These are phyloP conservation scores for Isaurus tuberculatus DNA, from an alignment of 92 coral and sea anemone species.

Conservation along the genomic window DNA sequence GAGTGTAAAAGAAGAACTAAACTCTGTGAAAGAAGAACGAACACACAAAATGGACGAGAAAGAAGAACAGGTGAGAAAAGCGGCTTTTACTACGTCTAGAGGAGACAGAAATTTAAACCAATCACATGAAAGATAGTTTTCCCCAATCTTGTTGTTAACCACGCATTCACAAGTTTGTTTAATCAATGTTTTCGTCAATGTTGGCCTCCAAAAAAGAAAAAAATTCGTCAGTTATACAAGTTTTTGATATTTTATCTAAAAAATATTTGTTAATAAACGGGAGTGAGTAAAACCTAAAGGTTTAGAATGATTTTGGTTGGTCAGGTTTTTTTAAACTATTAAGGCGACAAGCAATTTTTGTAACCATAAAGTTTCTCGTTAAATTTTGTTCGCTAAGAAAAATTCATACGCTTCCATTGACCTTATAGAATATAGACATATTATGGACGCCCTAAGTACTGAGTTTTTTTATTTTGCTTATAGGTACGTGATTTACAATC, in stretches of 20 bases:
- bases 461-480: neutral
- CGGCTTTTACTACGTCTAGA: neutral
- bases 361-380: neutral
- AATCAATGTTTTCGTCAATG: too few relatives aligned
- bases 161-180: too few relatives aligned
- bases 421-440: neutral
- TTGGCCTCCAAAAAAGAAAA: too few relatives aligned
- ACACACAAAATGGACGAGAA: constrained; percentile 43
- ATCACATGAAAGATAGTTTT: neutral
- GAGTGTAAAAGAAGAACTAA: neutral
- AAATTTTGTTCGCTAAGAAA: neutral
- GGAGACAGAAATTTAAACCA: too few relatives aligned
- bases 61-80: constrained; percentile 17
- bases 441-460: neutral
- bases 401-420: neutral
- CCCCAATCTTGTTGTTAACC: neutral
- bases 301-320: too few relatives aligned
- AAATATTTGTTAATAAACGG: too few relatives aligned
- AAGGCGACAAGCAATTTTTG: neutral
- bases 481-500: constrained; percentile 9
- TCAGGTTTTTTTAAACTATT: too few relatives aligned
- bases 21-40: constrained; percentile 27
- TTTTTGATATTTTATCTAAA: too few relatives aligned
- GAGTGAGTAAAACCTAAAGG: too few relatives aligned
- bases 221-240: too few relatives aligned